Conservation (phyloP, 2,888 invertebrate genomes). For the Phasia obesa region DNA sequence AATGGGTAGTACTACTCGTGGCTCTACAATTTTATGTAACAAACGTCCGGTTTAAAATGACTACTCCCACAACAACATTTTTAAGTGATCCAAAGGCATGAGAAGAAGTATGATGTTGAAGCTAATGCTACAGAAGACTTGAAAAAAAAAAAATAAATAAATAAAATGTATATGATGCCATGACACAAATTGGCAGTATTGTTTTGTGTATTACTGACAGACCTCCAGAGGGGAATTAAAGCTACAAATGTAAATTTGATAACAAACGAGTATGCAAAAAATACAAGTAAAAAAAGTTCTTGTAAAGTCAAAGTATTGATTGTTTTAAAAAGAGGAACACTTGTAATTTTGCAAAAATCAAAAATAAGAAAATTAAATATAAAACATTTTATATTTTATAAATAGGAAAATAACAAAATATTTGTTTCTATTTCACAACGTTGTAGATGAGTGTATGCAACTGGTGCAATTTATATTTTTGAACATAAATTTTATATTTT, state of each 20-base stretch:
- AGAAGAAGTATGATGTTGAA: background rate
- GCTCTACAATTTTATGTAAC: conserved; percentile 19
- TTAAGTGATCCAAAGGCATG: background rate
- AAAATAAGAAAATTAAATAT: background rate
- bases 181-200: conserved; percentile 56
- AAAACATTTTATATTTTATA: conserved; percentile 7
- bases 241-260: conserved; percentile 28
- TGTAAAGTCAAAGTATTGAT: background rate
- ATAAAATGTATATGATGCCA: conserved; percentile 47
- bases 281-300: background rate
- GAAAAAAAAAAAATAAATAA: conserved; percentile 6
- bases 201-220: conserved; percentile 49
- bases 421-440: conserved; percentile 1
- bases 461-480: conserved; percentile 44
- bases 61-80: background rate
- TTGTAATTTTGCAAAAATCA: background rate
- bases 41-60: conserved; percentile 41
- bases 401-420: background rate
- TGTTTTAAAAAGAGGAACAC: background rate
- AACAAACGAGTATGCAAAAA: conserved; percentile 10
- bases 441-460: conserved; percentile 3
- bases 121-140: conserved; percentile 8
- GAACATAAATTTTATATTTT: conserved; percentile 22
- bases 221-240: conserved; percentile 37
- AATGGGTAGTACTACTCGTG: conserved; percentile 8